Conservation (phyloP, 2,888 invertebrate genomes). For the Ernsta delagoae region DNA sequence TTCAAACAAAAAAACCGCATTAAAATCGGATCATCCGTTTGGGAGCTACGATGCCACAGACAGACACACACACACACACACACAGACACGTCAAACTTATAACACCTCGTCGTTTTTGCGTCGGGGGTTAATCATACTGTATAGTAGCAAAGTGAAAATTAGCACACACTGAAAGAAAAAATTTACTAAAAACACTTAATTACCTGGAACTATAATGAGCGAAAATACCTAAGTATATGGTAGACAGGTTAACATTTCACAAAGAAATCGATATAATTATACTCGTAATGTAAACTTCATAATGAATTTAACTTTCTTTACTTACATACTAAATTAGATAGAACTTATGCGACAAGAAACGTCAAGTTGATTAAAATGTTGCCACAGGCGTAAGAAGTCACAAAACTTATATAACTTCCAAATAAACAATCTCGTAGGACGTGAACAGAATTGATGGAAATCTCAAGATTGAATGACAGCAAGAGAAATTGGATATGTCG, state of each 20-base stretch:
- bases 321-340: not conserved
- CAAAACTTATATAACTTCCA: constrained; percentile 19
- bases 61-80: too few relatives aligned
- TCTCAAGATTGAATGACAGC: constrained; percentile 19
- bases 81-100: too few relatives aligned
- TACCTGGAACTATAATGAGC: not conserved
- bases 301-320: not conserved
- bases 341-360: not conserved
- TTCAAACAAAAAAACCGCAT: too few relatives aligned
- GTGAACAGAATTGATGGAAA: constrained; percentile 24
- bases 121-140: too few relatives aligned
- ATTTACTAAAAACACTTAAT: not conserved
- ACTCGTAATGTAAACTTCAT: too few relatives aligned
- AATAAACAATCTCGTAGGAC: constrained; percentile 15
- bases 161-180: not conserved
- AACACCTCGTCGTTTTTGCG: too few relatives aligned
- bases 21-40: too few relatives aligned
- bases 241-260: not conserved
- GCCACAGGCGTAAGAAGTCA: not conserved
- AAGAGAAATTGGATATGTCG: constrained; percentile 16
- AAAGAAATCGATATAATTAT: not conserved
- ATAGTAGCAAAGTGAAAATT: not conserved
- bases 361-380: not conserved
- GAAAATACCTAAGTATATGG: not conserved
- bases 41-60: too few relatives aligned